These are phyloP conservation scores for Ovis canadensis DNA, from an alignment of 2,113 vertebrate genomes.

Conservation along the genomic window DNA sequence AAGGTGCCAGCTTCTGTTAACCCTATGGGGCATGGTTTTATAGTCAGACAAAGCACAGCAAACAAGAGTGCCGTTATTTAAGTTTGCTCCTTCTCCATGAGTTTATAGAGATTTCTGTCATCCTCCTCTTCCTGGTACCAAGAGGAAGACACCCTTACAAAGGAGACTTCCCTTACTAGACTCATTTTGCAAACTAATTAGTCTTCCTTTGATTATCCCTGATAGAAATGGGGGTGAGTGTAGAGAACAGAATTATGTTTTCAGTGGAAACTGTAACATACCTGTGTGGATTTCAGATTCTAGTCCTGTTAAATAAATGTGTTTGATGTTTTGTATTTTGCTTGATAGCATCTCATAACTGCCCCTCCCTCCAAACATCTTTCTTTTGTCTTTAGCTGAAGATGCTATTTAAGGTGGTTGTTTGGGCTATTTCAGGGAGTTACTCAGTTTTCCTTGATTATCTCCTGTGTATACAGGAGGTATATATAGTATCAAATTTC, in stretches of 20 bases:
- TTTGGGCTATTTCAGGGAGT: neutral
- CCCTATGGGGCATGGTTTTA: neutral
- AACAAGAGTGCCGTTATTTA: neutral
- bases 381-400: neutral
- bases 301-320: neutral
- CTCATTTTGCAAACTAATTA: neutral
- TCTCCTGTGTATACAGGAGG: neutral
- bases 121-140: neutral
- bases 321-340: neutral
- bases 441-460: neutral
- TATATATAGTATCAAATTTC: neutral
- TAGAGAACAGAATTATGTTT: neutral
- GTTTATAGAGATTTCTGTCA: neutral
- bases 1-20: neutral
- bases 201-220: neutral
- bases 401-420: neutral
- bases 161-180: neutral
- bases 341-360: neutral
- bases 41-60: neutral
- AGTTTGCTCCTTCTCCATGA: neutral
- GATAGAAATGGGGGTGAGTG: neutral
- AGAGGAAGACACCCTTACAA: neutral
- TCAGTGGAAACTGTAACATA: neutral
- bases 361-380: neutral
- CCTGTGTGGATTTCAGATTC: neutral